phyloP scores from a whole-genome alignment of 2,888 invertebrate species.

The Melieria picta region DNA sequence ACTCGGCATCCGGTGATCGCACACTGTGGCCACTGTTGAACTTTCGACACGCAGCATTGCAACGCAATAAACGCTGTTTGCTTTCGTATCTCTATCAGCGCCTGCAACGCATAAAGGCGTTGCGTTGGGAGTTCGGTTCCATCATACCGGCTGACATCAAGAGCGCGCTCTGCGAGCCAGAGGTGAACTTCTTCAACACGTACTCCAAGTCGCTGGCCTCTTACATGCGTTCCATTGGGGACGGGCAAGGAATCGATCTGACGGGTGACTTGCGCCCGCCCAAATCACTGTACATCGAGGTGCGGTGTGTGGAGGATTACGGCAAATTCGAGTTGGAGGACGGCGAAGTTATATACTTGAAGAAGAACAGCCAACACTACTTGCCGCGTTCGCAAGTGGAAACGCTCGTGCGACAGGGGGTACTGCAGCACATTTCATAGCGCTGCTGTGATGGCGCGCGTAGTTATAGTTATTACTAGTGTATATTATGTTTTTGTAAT shows the following conservation, averaged over 20 bases:
- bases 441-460: too few relatives aligned
- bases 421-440: slow-evolving; percentile 78
- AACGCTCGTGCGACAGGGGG: slow-evolving; percentile 87
- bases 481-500: too few relatives aligned
- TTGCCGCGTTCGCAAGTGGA: slow-evolving; percentile 90
- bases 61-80: slow-evolving; percentile 90
- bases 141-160: slow-evolving; percentile 88
- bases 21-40: slow-evolving; percentile 80
- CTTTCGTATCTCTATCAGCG: slow-evolving; percentile 86
- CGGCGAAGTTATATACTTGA: slow-evolving; percentile 88
- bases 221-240: slow-evolving; percentile 91
- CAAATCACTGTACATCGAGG: slow-evolving; percentile 91
- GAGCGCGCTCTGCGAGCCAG: slow-evolving; percentile 80
- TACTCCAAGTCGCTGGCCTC: slow-evolving; percentile 87
- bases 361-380: slow-evolving; percentile 91
- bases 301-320: slow-evolving; percentile 88
- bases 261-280: slow-evolving; percentile 90
- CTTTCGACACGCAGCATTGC: slow-evolving; percentile 85
- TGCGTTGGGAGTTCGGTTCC: slow-evolving; percentile 96
- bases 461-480: too few relatives aligned
- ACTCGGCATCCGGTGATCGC: slow-evolving; percentile 70
- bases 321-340: slow-evolving; percentile 94
- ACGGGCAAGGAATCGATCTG: slow-evolving; percentile 84
- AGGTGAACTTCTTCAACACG: slow-evolving; percentile 87
- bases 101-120: slow-evolving; percentile 80